phyloP scores from a whole-genome alignment of 1,140 invertebrate species.

The Drosophila micromelanica region DNA sequence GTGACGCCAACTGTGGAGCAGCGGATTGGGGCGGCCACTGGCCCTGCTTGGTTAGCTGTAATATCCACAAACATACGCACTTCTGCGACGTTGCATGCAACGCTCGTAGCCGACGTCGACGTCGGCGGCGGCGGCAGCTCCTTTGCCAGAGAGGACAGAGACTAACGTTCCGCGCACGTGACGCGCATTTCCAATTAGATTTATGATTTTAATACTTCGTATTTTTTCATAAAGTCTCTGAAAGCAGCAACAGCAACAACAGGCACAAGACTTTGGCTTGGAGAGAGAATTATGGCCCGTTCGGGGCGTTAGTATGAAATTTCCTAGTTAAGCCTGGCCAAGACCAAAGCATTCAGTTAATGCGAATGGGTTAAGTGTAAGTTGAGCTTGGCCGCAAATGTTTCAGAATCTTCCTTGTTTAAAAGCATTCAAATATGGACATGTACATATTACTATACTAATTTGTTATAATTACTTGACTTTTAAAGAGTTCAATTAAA shows the following conservation, averaged over 20 bases:
- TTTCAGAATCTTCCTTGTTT: not conserved
- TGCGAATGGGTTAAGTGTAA: conserved; percentile 43
- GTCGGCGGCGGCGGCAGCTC: conserved; percentile 59
- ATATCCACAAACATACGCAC: conserved; percentile 33
- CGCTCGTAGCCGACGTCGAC: conserved; percentile 30
- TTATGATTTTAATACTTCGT: conserved; percentile 82
- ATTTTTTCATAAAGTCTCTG: conserved; percentile 76
- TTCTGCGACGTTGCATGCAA: conserved; percentile 39
- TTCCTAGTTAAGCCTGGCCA: conserved; percentile 45
- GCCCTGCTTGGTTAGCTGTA: conserved; percentile 14
- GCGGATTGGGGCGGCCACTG: conserved; percentile 5
- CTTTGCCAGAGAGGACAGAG: conserved; percentile 65
- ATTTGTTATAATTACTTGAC: conserved; percentile 17
- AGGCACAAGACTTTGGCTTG: conserved; percentile 27
- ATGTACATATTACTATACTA: conserved; percentile 12
- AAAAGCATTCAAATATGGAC: conserved; percentile 20
- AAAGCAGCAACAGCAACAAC: conserved; percentile 31
- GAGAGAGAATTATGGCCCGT: conserved; percentile 47
- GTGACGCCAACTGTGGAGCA: conserved; percentile 17
- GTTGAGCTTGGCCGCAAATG: conserved; percentile 2
- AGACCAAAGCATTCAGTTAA: conserved; percentile 47
- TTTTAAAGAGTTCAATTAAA: conserved; percentile 8
- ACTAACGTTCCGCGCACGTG: conserved; percentile 77
- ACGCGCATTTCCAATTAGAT: conserved; percentile 79
- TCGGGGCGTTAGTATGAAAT: conserved; percentile 35